These are phyloP conservation scores for Rhinoderma darwinii DNA, from an alignment of 2,113 vertebrate species.

Conservation along the genomic window DNA sequence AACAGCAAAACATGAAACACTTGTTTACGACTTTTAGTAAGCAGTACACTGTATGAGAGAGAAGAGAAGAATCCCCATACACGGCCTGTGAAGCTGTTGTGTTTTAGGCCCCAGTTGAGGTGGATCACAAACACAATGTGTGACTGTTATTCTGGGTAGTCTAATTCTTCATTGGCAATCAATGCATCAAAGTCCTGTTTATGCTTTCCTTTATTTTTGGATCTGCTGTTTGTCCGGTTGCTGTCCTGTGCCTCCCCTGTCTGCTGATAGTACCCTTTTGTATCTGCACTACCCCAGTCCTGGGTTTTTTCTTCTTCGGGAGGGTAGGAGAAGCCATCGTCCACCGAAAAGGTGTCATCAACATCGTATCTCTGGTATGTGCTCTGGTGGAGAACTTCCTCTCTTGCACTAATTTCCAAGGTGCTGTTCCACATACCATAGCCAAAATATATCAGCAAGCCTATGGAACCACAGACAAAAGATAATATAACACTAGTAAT, in stretches of 20 bases:
- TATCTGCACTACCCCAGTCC: constrained; percentile 75
- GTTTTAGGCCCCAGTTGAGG: constrained; percentile 78
- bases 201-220: constrained; percentile 83
- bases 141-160: constrained; percentile 77
- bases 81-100: constrained; percentile 65
- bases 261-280: constrained; percentile 82
- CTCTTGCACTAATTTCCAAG: constrained; percentile 85
- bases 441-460: constrained; percentile 91
- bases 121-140: constrained; percentile 52
- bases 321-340: constrained; percentile 74
- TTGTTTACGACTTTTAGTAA: constrained; percentile 51
- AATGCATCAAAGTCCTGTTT: constrained; percentile 80
- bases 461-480: constrained; percentile 66
- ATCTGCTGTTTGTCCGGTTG: constrained; percentile 79
- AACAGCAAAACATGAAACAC: constrained; percentile 44
- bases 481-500: not conserved
- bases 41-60: constrained; percentile 55
- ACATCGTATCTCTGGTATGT: constrained; percentile 93
- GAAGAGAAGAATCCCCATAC: constrained; percentile 61
- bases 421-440: constrained; percentile 98
- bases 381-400: constrained; percentile 89
- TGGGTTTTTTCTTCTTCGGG: constrained; percentile 78
- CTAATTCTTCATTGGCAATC: constrained; percentile 84
- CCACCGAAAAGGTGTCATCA: constrained; percentile 85
- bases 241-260: constrained; percentile 75